These are phyloP conservation scores for Nephrocerus scutellatus DNA, from an alignment of 2,888 invertebrate genomes.

Conservation along the genomic window DNA sequence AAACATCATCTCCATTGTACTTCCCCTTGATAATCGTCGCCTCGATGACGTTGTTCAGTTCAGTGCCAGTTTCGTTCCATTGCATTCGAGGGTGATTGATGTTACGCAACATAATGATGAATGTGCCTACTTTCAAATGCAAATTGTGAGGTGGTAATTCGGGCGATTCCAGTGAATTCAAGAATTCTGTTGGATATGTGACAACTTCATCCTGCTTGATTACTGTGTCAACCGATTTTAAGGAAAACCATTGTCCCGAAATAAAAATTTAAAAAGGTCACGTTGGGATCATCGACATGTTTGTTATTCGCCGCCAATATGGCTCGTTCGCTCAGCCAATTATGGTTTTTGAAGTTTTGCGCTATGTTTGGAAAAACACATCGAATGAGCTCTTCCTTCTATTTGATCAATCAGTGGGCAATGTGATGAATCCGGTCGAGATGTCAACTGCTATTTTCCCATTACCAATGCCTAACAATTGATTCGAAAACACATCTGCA, in stretches of 20 bases:
- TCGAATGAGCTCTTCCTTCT: constrained; percentile 7
- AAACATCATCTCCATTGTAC: constrained; percentile 21
- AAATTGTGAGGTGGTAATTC: neutral
- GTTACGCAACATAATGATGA: too few species aligned
- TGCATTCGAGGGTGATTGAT: constrained; percentile 1
- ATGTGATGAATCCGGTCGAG: constrained; percentile 22
- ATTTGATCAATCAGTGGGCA: constrained; percentile 15
- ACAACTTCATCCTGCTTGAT: neutral
- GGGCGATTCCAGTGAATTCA: neutral
- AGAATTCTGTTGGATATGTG: neutral
- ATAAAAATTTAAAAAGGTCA: neutral
- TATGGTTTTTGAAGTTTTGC: constrained; percentile 17
- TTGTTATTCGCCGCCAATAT: constrained; percentile 21
- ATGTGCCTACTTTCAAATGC: constrained; percentile 2
- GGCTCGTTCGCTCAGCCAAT: constrained; percentile 21
- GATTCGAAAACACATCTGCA: constrained; percentile 14
- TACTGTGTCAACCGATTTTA: constrained; percentile 2
- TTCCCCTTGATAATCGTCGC: neutral
- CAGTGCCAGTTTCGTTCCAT: constrained; percentile 2
- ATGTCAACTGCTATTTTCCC: constrained; percentile 23
- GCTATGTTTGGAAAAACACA: constrained; percentile 13
- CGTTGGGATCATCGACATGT: neutral
- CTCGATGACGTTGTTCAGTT: constrained; percentile 4
- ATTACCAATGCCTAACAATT: constrained; percentile 21
- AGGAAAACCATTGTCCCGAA: neutral